Evolutionary conservation across 2,797 vertebrate species (phyloP), one percentile per base, ranked within the genome.

Genomic region (Leptoclinus maculatus): DNA sequence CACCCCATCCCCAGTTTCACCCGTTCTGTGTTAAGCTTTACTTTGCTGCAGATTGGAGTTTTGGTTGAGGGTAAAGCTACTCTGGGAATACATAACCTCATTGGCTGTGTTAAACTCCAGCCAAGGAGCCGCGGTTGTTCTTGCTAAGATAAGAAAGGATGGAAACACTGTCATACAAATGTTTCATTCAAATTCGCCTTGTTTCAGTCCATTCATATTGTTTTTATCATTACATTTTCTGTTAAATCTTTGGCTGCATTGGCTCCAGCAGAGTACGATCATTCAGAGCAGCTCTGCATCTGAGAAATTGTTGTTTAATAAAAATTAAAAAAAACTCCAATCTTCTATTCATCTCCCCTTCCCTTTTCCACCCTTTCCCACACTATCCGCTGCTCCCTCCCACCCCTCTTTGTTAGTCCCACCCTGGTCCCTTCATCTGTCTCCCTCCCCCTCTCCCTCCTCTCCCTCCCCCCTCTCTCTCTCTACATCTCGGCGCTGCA

Each of bases 31-130:
- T 69, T 21, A 16, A 51, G 76, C 57, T 77, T 67, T 5, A 29
- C 71, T 87, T 83, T 77, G 58, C 82, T 69, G 69, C 79, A 80
- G 54, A 78, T 73, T 82, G 60, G 58, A 66, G 57, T 71, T 84
- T 77, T 67, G 77, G 39, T 54, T 51, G 32, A 14, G 54, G 49
- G 66, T 49, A 53, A 59, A 56, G 77, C 74, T 36, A 2, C 67
- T 77, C 64, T 85, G 83, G 83, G 85, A 87, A 85, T 53, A 85
- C 86, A 90, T 77, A 80, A 86, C 80, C 74, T 82, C 41, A 16
- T 54, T 66, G 71, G 47, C 74, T 83, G 74, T 32, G 74, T 85
- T 68, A 70, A 85, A 83, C 58, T 36, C 75, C 74, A 59, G 75
- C 74, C 39, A 66, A 38, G 58, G 43, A 71, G 53, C 71, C 13